These are phyloP conservation scores for Nothoprocta perdicaria DNA, from an alignment of 2,113 vertebrate species.

Conservation along the genomic window DNA sequence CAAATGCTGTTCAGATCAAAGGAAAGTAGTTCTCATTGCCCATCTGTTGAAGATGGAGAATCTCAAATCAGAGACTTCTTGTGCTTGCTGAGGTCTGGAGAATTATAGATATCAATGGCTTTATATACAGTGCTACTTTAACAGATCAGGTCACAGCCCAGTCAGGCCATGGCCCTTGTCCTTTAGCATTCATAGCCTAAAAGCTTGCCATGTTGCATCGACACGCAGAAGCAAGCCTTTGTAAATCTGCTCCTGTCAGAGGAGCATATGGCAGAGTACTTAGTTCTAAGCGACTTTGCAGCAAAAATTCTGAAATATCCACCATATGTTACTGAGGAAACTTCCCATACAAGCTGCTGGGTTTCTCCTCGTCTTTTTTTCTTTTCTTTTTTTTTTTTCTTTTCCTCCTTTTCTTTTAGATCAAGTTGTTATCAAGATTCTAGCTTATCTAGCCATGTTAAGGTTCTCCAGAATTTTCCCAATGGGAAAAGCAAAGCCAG, in stretches of 20 bases:
- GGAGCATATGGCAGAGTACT: background rate
- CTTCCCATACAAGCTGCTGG: background rate
- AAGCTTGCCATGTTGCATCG: background rate
- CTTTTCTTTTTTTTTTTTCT: background rate
- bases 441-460: background rate
- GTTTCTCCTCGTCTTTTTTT: background rate
- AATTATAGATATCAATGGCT: background rate
- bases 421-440: background rate
- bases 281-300: background rate
- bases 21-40: background rate
- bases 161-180: background rate
- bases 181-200: background rate
- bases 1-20: background rate
- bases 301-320: constrained; percentile 26
- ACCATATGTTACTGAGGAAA: background rate
- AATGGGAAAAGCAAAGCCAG: background rate
- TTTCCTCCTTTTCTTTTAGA: background rate
- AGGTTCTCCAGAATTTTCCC: background rate
- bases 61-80: background rate
- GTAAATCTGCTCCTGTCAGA: background rate
- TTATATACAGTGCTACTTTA: background rate
- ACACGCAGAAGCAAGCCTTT: constrained; percentile 6
- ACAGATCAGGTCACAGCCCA: background rate
- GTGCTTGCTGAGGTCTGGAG: background rate
- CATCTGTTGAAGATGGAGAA: background rate